Percentiles rank a stretch among this genome's conserved stretches.
These are phyloP conservation scores for Lasius fuliginosus DNA, from an alignment of 2,888 invertebrate species.

Conservation along the genomic window DNA sequence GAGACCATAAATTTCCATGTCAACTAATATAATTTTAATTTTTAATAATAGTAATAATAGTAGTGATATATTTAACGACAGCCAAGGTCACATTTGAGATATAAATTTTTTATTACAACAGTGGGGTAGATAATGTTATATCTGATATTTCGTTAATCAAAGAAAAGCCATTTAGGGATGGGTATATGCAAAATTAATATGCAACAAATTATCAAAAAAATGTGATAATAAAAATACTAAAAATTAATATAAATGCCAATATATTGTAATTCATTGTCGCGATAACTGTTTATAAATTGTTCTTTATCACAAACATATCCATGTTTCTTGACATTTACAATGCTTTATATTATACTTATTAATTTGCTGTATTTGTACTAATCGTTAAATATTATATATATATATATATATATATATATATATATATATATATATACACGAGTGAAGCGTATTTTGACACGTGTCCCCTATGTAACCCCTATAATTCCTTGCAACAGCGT, in stretches of 20 bases:
- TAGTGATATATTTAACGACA: background rate
- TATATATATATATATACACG: background rate
- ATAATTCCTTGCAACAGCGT: background rate
- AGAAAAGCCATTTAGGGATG: background rate
- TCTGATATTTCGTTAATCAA: background rate
- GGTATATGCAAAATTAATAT: background rate
- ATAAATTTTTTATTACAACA: slow-evolving; percentile 13
- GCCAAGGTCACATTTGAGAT: background rate
- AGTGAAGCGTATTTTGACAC: background rate
- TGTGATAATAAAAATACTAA: background rate
- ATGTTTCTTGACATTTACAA: background rate
- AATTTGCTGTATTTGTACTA: background rate
- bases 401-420: background rate
- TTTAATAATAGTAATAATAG: background rate
- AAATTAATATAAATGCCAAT: background rate
- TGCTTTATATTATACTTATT: background rate
- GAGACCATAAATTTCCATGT: background rate
- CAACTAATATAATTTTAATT: background rate
- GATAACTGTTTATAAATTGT: background rate
- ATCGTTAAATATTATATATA: background rate
- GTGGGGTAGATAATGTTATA: background rate
- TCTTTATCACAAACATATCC: background rate
- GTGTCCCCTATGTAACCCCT: background rate
- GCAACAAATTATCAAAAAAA: background rate
- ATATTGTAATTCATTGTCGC: background rate